Conservation (phyloP, 1,140 invertebrate genomes). For the Megathymus violae region DNA sequence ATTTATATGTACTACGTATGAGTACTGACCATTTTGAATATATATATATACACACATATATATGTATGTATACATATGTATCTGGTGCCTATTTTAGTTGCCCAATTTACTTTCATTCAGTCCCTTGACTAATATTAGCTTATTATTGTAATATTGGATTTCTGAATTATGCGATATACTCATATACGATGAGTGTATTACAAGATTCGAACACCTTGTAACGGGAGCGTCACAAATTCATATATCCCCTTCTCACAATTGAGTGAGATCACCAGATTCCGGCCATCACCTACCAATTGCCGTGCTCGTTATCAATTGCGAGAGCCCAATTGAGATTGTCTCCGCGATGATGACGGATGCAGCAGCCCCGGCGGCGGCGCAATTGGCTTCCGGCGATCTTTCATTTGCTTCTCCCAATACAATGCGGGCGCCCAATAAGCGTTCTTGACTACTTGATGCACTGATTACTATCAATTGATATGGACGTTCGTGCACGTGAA, state of each 20-base stretch:
- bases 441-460: constrained; percentile 9
- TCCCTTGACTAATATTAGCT: no score
- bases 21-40: no score
- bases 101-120: no score
- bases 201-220: no score
- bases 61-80: no score
- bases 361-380: constrained; percentile 48
- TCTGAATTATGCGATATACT: no score
- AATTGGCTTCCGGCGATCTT: constrained; percentile 65
- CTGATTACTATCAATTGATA: constrained; percentile 41
- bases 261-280: constrained; percentile 34
- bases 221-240: no score
- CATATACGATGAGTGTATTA: no score
- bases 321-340: constrained; percentile 63
- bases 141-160: no score
- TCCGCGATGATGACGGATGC: constrained; percentile 63
- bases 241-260: constrained; percentile 6
- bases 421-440: constrained; percentile 36
- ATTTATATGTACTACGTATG: no score
- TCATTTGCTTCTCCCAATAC: constrained; percentile 52
- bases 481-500: constrained; percentile 23
- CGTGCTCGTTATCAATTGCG: constrained; percentile 48
- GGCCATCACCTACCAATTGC: constrained; percentile 37
- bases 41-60: no score
- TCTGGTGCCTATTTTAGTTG: no score